Base-by-base conservation (phyloP, 53 echinoderm and acorn worm species). In the Temnopleurus reevesii region DNA sequence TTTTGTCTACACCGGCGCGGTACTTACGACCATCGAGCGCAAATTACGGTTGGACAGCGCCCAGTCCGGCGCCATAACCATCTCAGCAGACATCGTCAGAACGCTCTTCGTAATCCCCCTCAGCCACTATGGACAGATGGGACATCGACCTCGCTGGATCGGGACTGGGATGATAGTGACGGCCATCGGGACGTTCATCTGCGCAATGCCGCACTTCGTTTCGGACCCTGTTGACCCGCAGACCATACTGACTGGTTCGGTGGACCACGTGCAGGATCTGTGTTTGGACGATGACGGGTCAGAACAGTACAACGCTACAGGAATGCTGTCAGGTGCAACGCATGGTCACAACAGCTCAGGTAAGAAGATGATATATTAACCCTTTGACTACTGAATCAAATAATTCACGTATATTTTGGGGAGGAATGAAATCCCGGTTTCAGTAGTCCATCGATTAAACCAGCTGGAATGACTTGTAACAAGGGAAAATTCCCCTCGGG, bases 31-130 rank as follows among this genome's bases (percentile, higher is more conserved):
- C 31, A 93, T 95, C 46, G 95, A 95, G 65, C 91, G 90, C 17
- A 90, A 95, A 71, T 95, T 95, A 43, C 85, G 90, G 63, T 81
- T 95, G 23, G 81, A 47, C 46, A 95, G 95, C 59, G 59, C 82
- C 3, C 91, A 91, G 27, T 91, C 91, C 6, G 95, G 91, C 2
- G 65, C 87, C 30, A 46, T 95, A 30, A 54, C 86, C 33, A 84
- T 95, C 12, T 33, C 89, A 7, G 61, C 89, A 12, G 95, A 95
- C 76, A 89, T 90, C 59, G 38, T 90, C 34, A 81, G 89, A 25
- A 58, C 92, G 27, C 24, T 81, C 29, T 89, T 95, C 23, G 90
- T 93, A 17, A 47, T 95, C 2, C 89, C 93, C 19, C 90, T 90
- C 13, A 56, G 93, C 28, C 91, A 93, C 83, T 93, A 85, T 46